Conservation (phyloP, 2,888 invertebrate species). For the Dynastes maya region DNA sequence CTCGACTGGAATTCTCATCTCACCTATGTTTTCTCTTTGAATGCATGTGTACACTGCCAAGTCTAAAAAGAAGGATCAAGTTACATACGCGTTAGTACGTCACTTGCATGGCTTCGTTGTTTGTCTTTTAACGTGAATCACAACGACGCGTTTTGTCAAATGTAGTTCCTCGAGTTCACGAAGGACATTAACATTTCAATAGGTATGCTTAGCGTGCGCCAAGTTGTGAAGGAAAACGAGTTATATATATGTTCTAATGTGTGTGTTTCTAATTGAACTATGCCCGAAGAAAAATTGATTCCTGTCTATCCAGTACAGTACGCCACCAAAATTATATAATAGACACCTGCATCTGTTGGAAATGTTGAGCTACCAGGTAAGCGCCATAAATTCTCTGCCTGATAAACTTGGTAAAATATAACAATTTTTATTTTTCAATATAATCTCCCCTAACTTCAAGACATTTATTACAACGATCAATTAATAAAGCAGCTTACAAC, state of each 20-base stretch:
- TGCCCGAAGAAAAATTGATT: background rate
- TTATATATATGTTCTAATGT: background rate
- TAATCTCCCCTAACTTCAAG: no score
- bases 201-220: background rate
- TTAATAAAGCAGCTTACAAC: no score
- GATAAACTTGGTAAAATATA: no score
- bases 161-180: background rate
- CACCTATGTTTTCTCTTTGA: constrained; percentile 8
- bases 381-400: no score
- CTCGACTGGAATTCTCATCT: background rate
- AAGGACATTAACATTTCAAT: background rate
- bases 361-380: no score
- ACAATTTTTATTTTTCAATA: no score
- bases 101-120: constrained; percentile 6
- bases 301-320: background rate
- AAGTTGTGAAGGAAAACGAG: constrained; percentile 1
- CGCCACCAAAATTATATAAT: no score
- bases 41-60: background rate
- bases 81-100: background rate
- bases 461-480: no score
- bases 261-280: background rate
- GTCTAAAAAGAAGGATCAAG: background rate
- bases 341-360: no score
- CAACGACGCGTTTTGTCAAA: background rate
- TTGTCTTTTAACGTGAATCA: constrained; percentile 9